Evolutionary conservation across 2,888 invertebrate genomes (phyloP), one percentile per base, ranked within the genome.

Genomic region (Sinodicranocentrus sp.): DNA sequence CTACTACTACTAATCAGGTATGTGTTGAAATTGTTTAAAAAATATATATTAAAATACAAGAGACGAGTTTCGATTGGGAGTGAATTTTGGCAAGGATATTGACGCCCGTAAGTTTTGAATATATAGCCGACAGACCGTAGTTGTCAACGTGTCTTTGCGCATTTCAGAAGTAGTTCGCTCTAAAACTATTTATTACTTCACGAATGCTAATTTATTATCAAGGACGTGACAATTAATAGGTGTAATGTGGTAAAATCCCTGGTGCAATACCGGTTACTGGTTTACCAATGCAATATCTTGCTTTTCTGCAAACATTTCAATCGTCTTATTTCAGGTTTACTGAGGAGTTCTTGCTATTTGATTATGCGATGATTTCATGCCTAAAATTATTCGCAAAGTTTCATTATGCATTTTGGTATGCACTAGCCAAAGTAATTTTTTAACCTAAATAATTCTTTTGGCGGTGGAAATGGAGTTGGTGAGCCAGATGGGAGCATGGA

Each of bases 141-240:
- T n/a, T n/a, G n/a, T n/a, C n/a, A n/a, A n/a, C n/a, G n/a, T n/a
- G n/a, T n/a, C n/a, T n/a, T n/a, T 48, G 48, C 48, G 15, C 5
- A 48, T 48, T 15, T 48, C n/a, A 10, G 6, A 48, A 48, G 48
- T 48, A 15, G 48, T 57, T 57, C 6, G 2, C 19, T 57, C 23
- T 23, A 57, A 23, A 21, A 19, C 57, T 23, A 21, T 57, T 57
- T 57, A 21, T 63, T 28, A 63, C 28, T 63, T n/a, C 33, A 33
- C 63, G 39, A 63, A 63, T 28, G 17, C 23, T 39, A 65, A 65
- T 65, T 43, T 65, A 65, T 43, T 65, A 43, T 48, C 43, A 48
- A 61, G 25, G 44, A 61, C 61, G 73, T 73, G 59, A 61, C 63
- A 63, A 63, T 43, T 48, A 73, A 63, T 59, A 21, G 73, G 1